These are phyloP conservation scores for Neodiprion fabricii DNA, from an alignment of 1,140 invertebrate genomes.

Conservation along the genomic window DNA sequence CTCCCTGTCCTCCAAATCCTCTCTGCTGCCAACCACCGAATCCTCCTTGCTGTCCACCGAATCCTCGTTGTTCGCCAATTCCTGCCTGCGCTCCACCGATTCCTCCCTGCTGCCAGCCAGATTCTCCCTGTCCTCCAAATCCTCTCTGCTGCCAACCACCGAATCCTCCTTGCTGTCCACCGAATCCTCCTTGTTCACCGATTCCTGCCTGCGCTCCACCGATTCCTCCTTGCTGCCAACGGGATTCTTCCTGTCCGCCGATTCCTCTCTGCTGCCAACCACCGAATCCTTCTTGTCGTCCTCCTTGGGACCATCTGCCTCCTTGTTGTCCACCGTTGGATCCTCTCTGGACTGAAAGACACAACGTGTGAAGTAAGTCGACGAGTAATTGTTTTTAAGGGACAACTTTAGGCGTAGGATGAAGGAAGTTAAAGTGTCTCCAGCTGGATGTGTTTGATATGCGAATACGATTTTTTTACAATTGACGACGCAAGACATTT, in stretches of 20 bases:
- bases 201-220: neutral
- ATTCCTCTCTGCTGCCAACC: neutral
- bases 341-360: neutral
- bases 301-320: neutral
- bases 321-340: neutral
- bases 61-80: neutral
- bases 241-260: neutral
- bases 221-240: neutral
- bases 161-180: neutral
- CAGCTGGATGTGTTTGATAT: too few species aligned
- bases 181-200: neutral
- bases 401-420: too few species aligned
- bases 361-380: too few species aligned
- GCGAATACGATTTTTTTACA: too few species aligned
- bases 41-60: neutral
- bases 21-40: neutral
- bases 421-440: too few species aligned
- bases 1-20: neutral
- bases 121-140: neutral
- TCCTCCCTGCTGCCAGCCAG: too few species aligned
- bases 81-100: neutral
- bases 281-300: neutral
- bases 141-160: neutral
- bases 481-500: too few species aligned
- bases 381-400: too few species aligned